phyloP scores from a whole-genome alignment of 2,113 vertebrate genomes.

The Apeltes quadracus region DNA sequence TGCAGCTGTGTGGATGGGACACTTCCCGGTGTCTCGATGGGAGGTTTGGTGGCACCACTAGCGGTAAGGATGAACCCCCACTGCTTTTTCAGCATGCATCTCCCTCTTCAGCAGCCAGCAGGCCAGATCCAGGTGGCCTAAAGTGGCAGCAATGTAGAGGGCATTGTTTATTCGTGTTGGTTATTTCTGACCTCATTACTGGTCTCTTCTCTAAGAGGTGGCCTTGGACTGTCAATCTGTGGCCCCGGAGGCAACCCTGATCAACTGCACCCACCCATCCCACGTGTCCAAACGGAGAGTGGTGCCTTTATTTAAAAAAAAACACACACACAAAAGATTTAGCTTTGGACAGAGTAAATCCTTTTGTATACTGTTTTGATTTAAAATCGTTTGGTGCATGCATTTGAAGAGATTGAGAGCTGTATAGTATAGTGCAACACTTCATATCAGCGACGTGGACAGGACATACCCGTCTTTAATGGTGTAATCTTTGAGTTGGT shows the following conservation, averaged over 20 bases:
- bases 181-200: conserved; percentile 66
- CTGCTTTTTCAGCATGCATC: conserved; percentile 64
- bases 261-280: conserved; percentile 83
- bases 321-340: not conserved
- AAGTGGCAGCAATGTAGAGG: conserved; percentile 80
- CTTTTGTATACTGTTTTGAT: not conserved
- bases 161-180: conserved; percentile 31
- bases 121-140: conserved; percentile 78
- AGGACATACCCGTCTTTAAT: conserved; percentile 68
- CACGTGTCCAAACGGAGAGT: conserved; percentile 79
- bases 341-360: not conserved
- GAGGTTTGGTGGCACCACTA: conserved; percentile 79
- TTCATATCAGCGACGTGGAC: not conserved
- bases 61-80: conserved; percentile 77
- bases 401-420: not conserved
- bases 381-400: not conserved
- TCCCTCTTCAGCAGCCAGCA: conserved; percentile 80
- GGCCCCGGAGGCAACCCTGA: conserved; percentile 74
- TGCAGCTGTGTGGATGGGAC: conserved; percentile 77
- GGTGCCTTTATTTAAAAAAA: conserved; percentile 54
- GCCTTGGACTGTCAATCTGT: conserved; percentile 69
- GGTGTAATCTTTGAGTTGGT: conserved; percentile 74
- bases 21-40: conserved; percentile 75
- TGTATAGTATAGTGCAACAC: not conserved
- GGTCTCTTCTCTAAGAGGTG: conserved; percentile 75